Percentiles rank a stretch among this genome's conserved stretches.
These are phyloP conservation scores for Apistogramma diplotaenia DNA, from an alignment of 2,113 vertebrate genomes.

Conservation along the genomic window DNA sequence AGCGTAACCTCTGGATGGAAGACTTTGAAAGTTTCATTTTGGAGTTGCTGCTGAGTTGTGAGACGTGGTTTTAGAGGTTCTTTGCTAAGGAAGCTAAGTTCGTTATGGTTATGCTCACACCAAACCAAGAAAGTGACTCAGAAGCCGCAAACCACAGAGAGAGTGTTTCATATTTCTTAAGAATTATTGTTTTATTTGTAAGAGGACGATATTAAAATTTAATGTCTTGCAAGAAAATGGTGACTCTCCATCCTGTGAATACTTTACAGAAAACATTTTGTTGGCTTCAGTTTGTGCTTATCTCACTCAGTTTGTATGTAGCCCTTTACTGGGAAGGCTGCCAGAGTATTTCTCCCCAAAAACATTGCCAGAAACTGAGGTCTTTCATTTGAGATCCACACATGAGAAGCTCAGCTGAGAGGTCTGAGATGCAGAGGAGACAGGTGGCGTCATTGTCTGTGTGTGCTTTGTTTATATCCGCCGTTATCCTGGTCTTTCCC, in stretches of 20 bases:
- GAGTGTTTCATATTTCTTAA: neutral
- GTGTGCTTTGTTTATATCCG: constrained; percentile 25
- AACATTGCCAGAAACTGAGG: constrained; percentile 7
- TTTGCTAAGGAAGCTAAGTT: neutral
- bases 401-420: constrained; percentile 9
- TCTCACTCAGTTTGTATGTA: neutral
- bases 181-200: neutral
- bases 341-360: neutral
- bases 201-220: neutral
- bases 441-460: constrained; percentile 57
- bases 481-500: constrained; percentile 9
- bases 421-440: constrained; percentile 16
- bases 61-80: neutral
- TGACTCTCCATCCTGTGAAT: neutral
- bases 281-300: neutral
- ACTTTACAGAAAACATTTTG: neutral
- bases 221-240: neutral
- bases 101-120: neutral
- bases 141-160: neutral
- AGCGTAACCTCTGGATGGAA: neutral
- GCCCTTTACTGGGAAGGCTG: neutral
- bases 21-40: too few relatives aligned
- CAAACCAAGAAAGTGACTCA: neutral
- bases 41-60: neutral
- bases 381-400: constrained; percentile 16